Base-by-base conservation (phyloP, 2,888 invertebrate genomes). In the Xestia xanthographa region DNA sequence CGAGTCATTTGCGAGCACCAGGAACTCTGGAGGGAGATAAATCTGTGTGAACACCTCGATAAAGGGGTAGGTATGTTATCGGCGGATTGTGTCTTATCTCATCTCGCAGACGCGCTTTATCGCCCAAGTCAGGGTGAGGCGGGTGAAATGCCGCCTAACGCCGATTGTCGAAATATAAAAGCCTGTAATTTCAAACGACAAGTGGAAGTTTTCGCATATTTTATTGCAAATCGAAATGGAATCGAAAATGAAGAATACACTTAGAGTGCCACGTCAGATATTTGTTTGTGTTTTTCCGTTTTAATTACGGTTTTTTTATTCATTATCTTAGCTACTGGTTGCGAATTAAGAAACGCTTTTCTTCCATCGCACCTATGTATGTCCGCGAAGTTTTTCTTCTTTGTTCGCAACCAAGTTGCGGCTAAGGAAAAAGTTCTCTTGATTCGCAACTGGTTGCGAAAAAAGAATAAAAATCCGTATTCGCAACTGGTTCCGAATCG, bases 1-100 rank as follows among this genome's bases (percentile, higher is more conserved):
- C 71, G 83, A 87, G 89, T 89, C 91, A 90, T 92, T 92, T 92
- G 88, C 81, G 88, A 83, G 80, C 86, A 83, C 77, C 79, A 81
- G 85, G 82, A 81, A 83, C 85, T 84, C 86, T 69, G 53, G 80
- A 82, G 82, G 69, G 78, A 84, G 73, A 90, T 90, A 88, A 90
- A 89, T 90, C 82, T 79, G 75, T 78, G 79, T 78, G 86, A 86
- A 85, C 75, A 67, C 82, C 80, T 77, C 79, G 86, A 82, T 89
- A 86, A 87, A 87, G 83, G 82, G 80, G 75, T 83, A 84, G 69
- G 73, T 84, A 75, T 77, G 77, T 80, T 87, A 87, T 86, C 86
- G 74, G 77, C 34, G 81, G 74, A 81, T 80, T 75, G 66, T 72
- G 74, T 43, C 79, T 86, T 84, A 88, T 87, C 87, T 86, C 79